Conservation (phyloP, 2,888 invertebrate species). For the Theodoxus fluviatilis region DNA sequence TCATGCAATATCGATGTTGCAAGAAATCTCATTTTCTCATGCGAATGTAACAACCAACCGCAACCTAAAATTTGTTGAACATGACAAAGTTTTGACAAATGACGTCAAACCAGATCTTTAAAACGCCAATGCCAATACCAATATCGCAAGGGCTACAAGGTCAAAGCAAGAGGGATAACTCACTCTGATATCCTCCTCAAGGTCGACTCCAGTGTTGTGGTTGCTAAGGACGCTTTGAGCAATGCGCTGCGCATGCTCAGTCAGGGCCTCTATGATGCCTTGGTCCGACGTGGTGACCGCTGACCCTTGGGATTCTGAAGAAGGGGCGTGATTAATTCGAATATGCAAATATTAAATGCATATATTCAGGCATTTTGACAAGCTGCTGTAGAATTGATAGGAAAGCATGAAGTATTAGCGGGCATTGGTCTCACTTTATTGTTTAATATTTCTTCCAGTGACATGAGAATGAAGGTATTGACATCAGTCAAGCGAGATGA, state of each 20-base stretch:
- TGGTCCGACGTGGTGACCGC: conserved; percentile 58
- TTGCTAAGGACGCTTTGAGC: conserved; percentile 55
- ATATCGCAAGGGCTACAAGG: not conserved
- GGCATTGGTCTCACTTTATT: too few species aligned
- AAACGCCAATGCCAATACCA: not conserved
- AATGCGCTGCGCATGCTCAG: conserved; percentile 59
- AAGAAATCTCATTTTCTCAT: too few species aligned
- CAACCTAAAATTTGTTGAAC: too few species aligned
- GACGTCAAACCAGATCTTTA: not conserved
- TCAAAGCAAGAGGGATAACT: conserved; percentile 15
- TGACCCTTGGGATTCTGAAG: conserved; percentile 36
- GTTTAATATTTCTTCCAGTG: too few species aligned
- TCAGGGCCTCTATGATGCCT: conserved; percentile 56
- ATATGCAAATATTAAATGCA: not conserved
- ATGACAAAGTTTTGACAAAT: too few species aligned
- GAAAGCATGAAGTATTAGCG: too few species aligned
- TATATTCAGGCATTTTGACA: too few species aligned
- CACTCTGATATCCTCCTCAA: conserved; percentile 62
- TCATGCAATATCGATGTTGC: too few species aligned
- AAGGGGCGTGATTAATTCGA: conserved; percentile 26
- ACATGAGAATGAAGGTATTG: too few species aligned
- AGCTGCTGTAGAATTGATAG: too few species aligned
- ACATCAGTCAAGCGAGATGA: too few species aligned
- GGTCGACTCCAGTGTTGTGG: conserved; percentile 51
- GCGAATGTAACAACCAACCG: too few species aligned